Evolutionary conservation across 2,797 vertebrate genomes (phyloP), one percentile per base, ranked within the genome.

Genomic region (Aplochiton taeniatus): DNA sequence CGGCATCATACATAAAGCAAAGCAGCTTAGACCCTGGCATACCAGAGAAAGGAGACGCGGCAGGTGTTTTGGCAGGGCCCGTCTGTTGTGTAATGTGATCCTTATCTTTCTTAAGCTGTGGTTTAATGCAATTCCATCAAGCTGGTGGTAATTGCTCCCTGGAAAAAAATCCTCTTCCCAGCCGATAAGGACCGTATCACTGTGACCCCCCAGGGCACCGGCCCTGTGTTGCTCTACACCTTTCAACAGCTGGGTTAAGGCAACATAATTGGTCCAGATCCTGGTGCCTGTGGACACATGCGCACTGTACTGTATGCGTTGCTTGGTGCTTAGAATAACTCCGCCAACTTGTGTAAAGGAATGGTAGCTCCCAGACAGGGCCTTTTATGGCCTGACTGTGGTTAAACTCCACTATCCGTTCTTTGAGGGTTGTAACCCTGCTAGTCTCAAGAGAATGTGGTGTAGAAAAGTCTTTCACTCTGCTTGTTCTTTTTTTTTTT

Each of bases 191-290:
- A 11, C 42, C 48, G 47, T 44, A 9, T 11, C 63, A n/a, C 58
- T 74, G 51, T 69, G 66, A 57, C 55, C 66, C 16, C 10, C 8
- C 50, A 42, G 69, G 63, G 66, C 65, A 61, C 18, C 42, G 14
- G 54, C 47, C 60, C 44, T 56, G 17, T 77, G 73, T 77, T 81
- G 50, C 58, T 66, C 50, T 71, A 16, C 66, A 80, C 69, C 69
- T 69, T 14, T n/a, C 0, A 56, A 69, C 31, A 59, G 56, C 0
- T n/a, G 63, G 66, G 69, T 64, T 65, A 83, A 61, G n/a, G 52
- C 46, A 61, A 56, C 69, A 76, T 81, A 76, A 86, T 81, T 82
- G 79, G 70, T 75, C 82, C 72, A 81, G n/a, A 14, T 50, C 31
- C 31, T 31, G 31, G 31, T 31, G 31, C 31, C 31, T 31, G 31